Evolutionary conservation across 2,888 invertebrate species (phyloP), one percentile per base, ranked within the genome.

Genomic region (Sarcophaga rosellei): DNA sequence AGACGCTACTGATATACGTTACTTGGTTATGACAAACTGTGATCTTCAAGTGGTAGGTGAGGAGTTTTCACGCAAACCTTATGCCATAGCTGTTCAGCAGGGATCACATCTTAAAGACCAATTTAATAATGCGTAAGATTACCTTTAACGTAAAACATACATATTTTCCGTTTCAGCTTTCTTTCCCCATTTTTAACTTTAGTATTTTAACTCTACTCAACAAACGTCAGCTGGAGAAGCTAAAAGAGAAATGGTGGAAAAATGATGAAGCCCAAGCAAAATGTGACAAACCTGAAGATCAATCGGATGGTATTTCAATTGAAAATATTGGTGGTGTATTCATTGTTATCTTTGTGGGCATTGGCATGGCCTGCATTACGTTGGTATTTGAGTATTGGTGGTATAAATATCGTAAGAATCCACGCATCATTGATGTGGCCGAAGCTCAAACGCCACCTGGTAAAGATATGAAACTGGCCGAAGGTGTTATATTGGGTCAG

Each of bases 311-410:
- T 72, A 99, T 99, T 91, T 98, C 98, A 85, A 99, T 99, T 85
- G 96, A 98, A 91, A 99, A 99, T 92, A 99, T 99, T 89, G 99
- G 98, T 69, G 99, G 99, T 0, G 99, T 99, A 0, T 99, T 99
- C 92, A 98, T 99, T 77, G 98, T 99, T 0, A 99, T 99, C 88
- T 97, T 99, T 91, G 98, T 98, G 89, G 99, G 99, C 0, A 98
- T 99, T 53, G 97, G 97, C 0, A 94, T 98, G 91, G 98, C 98
- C 1, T 97, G 98, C 90, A 93, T 98, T 70, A 99, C 98, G 0
- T 94, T 99, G 61, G 97, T 96, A 0, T 96, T 98, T 86, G 99
- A 99, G 92, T 99, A 98, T 92, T 98, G 97, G 96, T 98, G 97
- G 96, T 98, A 97, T 90, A 96, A 97, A 89, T 96, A 96, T 93